A percentile compares a stretch with the other conserved stretches of the same genome.
These are phyloP conservation scores for Poecilia gillii DNA, from an alignment of 2,797 vertebrate species.

Conservation along the genomic window DNA sequence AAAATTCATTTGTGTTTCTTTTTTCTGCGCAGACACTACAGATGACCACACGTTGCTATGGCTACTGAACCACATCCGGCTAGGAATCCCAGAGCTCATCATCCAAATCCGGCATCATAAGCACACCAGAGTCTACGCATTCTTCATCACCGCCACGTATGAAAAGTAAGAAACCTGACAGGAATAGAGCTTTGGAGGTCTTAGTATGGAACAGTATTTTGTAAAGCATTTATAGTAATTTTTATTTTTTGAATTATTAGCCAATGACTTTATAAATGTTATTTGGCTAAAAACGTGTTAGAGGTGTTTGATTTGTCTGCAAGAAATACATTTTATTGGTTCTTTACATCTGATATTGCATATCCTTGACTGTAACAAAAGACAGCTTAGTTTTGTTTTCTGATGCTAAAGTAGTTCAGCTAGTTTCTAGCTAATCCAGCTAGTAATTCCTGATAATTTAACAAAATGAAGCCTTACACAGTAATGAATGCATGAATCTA, in stretches of 20 bases:
- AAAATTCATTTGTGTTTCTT: constrained; percentile 54
- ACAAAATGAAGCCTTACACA: neutral
- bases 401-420: neutral
- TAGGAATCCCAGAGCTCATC: constrained; percentile 97
- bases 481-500: neutral
- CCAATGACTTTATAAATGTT: neutral
- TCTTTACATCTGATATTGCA: neutral
- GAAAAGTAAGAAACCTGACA: constrained; percentile 85
- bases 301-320: neutral
- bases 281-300: neutral
- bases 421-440: neutral
- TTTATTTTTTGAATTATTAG: neutral
- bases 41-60: constrained; percentile 98
- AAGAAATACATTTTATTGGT: neutral
- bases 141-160: constrained; percentile 96
- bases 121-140: constrained; percentile 91
- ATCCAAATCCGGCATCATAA: constrained; percentile 97
- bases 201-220: neutral
- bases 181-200: neutral
- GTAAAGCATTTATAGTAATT: neutral
- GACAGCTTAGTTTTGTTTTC: neutral
- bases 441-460: neutral
- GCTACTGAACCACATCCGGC: constrained; percentile 96
- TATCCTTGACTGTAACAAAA: neutral
- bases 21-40: constrained; percentile 84